Conservation (phyloP, 2,113 vertebrate species). For the Stigmatopora nigra region DNA sequence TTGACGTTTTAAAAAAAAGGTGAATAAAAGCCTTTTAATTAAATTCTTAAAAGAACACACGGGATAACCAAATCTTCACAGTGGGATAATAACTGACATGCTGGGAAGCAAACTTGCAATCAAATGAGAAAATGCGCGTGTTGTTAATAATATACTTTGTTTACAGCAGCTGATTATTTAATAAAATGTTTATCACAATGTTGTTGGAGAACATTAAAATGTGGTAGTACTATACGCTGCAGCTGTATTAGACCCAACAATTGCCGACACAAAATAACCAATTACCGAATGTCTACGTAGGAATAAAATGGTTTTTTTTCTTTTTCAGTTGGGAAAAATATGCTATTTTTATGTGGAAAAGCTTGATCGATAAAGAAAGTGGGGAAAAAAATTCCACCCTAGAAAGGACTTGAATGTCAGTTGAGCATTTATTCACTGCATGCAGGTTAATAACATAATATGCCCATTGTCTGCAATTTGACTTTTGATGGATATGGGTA, state of each 20-base stretch:
- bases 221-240: background rate
- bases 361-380: constrained; percentile 31
- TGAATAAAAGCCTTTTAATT: too few relatives aligned
- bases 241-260: background rate
- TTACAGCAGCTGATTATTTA: background rate
- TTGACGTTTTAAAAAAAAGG: too few relatives aligned
- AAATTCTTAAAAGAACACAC: too few relatives aligned
- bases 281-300: background rate
- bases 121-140: background rate
- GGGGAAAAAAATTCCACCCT: constrained; percentile 6
- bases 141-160: background rate
- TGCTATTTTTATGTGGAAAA: constrained; percentile 27
- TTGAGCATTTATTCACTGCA: constrained; percentile 29
- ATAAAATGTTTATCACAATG: background rate
- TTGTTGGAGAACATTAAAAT: background rate
- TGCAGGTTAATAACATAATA: constrained; percentile 46
- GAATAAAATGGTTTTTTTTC: background rate
- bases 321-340: constrained; percentile 23
- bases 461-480: constrained; percentile 56
- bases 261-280: background rate
- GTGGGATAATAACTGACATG: background rate
- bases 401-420: constrained; percentile 45
- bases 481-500: constrained; percentile 51
- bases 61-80: too few relatives aligned
- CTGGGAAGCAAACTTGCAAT: background rate